A percentile compares a stretch with the other conserved stretches of the same genome.
phyloP scores from a whole-genome alignment of 2,888 invertebrate genomes.

The Phyllotreta striolata region DNA sequence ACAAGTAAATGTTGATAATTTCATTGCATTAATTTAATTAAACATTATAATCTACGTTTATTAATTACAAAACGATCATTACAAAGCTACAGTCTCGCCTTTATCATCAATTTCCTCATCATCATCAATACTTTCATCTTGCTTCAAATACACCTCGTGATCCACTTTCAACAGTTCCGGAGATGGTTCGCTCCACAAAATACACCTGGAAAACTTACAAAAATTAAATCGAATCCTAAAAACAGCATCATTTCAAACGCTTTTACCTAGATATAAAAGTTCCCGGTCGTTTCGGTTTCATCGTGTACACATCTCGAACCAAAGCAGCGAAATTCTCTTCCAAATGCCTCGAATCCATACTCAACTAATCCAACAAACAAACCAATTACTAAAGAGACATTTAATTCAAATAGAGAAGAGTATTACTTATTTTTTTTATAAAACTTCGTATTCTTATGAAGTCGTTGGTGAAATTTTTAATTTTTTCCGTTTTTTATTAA shows the following conservation, averaged over 20 bases:
- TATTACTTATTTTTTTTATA: not conserved
- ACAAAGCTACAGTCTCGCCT: constrained; percentile 38
- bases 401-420: not conserved
- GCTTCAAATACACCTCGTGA: constrained; percentile 55
- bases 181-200: constrained; percentile 71
- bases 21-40: no score
- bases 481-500: no score
- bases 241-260: not conserved
- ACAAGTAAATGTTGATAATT: no score
- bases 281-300: constrained; percentile 73
- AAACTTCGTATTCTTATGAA: no score
- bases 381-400: no score
- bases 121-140: constrained; percentile 42
- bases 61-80: no score
- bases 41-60: no score
- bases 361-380: constrained; percentile 68
- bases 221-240: not conserved
- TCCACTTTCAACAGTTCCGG: constrained; percentile 74
- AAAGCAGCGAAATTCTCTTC: constrained; percentile 76
- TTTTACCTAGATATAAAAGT: constrained; percentile 73
- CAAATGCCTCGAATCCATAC: constrained; percentile 75
- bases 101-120: constrained; percentile 51
- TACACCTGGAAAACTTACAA: constrained; percentile 63
- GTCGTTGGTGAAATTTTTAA: no score
- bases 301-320: constrained; percentile 70